Conservation (phyloP, 2,113 vertebrate species). For the Coptodon bakossiorum region DNA sequence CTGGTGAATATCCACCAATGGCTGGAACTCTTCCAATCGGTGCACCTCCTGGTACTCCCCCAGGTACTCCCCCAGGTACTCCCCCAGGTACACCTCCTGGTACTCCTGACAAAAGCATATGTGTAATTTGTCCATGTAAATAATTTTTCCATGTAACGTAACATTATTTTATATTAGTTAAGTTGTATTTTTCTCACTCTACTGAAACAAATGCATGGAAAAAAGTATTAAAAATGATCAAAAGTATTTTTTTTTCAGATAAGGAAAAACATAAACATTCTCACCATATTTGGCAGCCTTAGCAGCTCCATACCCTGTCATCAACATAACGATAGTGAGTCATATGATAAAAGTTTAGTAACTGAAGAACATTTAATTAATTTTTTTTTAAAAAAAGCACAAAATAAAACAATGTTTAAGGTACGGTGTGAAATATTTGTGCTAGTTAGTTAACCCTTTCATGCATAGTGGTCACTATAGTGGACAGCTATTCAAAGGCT, state of each 20-base stretch:
- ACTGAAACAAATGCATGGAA: background rate
- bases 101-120: background rate
- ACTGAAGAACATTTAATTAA: background rate
- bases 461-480: background rate
- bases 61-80: conserved; percentile 16
- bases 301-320: conserved; percentile 36
- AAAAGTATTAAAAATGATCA: background rate
- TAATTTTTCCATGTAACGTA: background rate
- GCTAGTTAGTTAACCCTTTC: background rate
- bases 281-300: conserved; percentile 69
- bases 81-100: background rate
- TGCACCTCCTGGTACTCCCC: background rate
- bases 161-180: background rate
- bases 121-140: background rate
- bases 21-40: background rate
- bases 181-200: background rate
- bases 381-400: background rate
- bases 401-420: background rate
- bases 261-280: background rate
- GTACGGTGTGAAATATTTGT: background rate
- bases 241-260: background rate
- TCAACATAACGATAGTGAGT: background rate
- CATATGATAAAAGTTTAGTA: background rate
- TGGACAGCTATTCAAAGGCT: background rate
- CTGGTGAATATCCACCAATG: conserved; percentile 23